Conservation (phyloP, 2,888 invertebrate species). For the Celastrina argiolus region DNA sequence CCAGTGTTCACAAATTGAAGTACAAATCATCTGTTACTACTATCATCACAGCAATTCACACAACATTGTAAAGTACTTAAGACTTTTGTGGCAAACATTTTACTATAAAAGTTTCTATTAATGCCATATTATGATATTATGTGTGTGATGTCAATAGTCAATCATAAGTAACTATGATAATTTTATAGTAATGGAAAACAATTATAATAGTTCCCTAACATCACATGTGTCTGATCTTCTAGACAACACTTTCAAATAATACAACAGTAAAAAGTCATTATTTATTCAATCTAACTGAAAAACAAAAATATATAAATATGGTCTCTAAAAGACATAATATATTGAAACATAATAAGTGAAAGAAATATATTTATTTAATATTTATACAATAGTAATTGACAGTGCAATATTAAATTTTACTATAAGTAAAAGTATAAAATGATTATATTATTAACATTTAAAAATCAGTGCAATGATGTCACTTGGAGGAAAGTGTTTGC, state of each 20-base stretch:
- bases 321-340: conserved; percentile 24
- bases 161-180: background rate
- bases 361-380: conserved; percentile 49
- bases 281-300: background rate
- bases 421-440: conserved; percentile 61
- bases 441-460: conserved; percentile 37
- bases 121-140: conserved; percentile 14
- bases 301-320: conserved; percentile 1
- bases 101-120: background rate
- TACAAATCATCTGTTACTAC: conserved; percentile 49
- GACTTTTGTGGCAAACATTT: conserved; percentile 16
- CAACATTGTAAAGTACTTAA: conserved; percentile 16
- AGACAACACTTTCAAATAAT: background rate
- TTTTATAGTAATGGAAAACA: background rate
- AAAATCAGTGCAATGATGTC: conserved; percentile 62
- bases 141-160: conserved; percentile 14
- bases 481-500: conserved; percentile 36
- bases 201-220: background rate
- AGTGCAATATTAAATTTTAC: conserved; percentile 74
- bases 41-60: conserved; percentile 34
- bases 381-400: conserved; percentile 49
- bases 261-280: background rate
- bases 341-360: conserved; percentile 37
- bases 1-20: conserved; percentile 50
- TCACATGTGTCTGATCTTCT: background rate